Evolutionary conservation across 1,140 invertebrate genomes (phyloP).

Genomic region (Hirudo medicinalis): DNA sequence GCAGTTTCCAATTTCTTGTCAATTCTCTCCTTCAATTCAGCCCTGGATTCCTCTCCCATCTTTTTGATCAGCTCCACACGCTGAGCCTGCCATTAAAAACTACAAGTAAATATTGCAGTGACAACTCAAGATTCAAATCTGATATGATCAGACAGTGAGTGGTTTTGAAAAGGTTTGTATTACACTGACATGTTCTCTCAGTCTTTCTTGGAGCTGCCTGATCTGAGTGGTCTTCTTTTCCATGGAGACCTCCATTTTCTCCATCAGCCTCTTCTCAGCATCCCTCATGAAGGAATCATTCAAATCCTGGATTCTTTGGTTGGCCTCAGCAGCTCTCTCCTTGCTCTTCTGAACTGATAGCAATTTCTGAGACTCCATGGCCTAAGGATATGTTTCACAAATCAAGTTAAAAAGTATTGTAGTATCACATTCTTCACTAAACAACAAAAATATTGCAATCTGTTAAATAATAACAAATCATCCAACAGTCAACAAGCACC

Average conservation of each 20-base stretch:
- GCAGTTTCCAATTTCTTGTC: conserved; percentile 70
- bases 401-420: not conserved
- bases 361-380: conserved; percentile 67
- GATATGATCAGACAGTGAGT: not conserved
- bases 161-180: not conserved
- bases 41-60: conserved; percentile 64
- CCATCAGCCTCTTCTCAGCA: conserved; percentile 69
- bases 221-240: conserved; percentile 78
- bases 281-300: conserved; percentile 64
- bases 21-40: conserved; percentile 64
- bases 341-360: conserved; percentile 60
- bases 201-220: conserved; percentile 65
- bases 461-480: not conserved
- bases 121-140: not conserved
- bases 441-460: not conserved
- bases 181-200: conserved; percentile 58
- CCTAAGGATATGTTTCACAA: conserved; percentile 36
- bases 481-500: conserved; percentile 44
- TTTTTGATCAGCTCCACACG: conserved; percentile 65
- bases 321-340: conserved; percentile 75
- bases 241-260: conserved; percentile 72
- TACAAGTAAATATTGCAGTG: not conserved
- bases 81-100: conserved; percentile 20
- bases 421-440: not conserved
- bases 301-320: conserved; percentile 72